A percentile compares a stretch with the other conserved stretches of the same genome.
These are phyloP conservation scores for Schizothorax lantsangensis DNA, from an alignment of 2,797 vertebrate species.

Conservation along the genomic window DNA sequence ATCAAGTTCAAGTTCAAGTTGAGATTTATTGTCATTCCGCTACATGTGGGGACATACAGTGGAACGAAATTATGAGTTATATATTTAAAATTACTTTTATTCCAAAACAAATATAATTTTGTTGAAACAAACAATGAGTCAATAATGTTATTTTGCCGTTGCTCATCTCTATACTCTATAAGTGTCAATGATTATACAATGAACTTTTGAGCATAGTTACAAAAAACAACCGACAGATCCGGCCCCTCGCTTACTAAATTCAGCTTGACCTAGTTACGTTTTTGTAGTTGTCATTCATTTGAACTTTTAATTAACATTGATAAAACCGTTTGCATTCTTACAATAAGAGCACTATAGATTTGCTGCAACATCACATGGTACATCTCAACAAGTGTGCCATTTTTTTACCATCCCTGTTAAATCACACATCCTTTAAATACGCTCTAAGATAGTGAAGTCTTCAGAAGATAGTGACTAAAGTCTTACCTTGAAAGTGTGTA, in stretches of 20 bases:
- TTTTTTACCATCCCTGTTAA: not conserved
- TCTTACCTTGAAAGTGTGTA: constrained; percentile 40
- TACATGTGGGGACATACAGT: no score
- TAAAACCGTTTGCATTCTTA: not conserved
- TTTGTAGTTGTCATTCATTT: not conserved
- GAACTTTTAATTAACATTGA: constrained; percentile 1
- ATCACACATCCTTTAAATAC: not conserved
- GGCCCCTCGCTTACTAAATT: not conserved
- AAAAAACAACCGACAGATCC: not conserved
- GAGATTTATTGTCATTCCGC: no score
- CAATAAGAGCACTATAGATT: not conserved
- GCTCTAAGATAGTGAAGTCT: not conserved
- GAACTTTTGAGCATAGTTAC: not conserved
- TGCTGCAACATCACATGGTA: not conserved
- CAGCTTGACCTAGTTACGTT: not conserved
- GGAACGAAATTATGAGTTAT: not conserved
- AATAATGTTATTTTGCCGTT: not conserved
- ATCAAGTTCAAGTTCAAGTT: no score
- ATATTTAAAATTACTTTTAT: not conserved
- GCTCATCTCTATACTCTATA: not conserved
- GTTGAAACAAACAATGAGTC: not conserved
- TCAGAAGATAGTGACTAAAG: not conserved
- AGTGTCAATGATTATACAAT: not conserved
- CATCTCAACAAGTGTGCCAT: not conserved
- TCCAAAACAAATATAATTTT: not conserved